A percentile compares a stretch with the other conserved stretches of the same genome.
phyloP scores from a whole-genome alignment of 2,888 invertebrate species.

The Stramonita haemastoma region DNA sequence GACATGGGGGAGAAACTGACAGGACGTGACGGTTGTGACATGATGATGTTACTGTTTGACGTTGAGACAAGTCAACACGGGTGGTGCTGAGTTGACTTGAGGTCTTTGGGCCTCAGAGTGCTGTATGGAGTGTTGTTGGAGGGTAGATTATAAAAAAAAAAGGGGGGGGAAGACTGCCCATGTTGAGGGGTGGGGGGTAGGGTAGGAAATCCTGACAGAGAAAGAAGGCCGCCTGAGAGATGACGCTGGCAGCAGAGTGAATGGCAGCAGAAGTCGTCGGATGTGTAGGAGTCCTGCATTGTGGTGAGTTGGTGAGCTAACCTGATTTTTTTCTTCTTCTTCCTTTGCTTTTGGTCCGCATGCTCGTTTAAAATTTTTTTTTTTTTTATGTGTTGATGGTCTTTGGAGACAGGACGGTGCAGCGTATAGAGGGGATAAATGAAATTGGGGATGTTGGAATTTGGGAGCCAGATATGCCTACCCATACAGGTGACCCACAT shows the following conservation, averaged over 20 bases:
- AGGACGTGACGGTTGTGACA: neutral
- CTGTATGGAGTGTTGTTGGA: too few species aligned
- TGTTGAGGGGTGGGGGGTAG: neutral
- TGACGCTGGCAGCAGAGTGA: neutral
- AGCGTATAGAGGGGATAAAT: too few species aligned
- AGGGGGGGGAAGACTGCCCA: neutral
- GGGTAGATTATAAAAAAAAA: too few species aligned
- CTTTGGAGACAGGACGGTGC: too few species aligned
- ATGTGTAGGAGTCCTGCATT: neutral
- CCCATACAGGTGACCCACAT: too few species aligned
- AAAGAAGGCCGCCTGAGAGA: neutral
- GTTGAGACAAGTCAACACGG: neutral
- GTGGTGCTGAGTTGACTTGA: slow-evolving; percentile 31
- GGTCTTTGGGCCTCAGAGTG: too few species aligned
- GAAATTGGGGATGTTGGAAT: too few species aligned
- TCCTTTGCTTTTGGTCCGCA: neutral
- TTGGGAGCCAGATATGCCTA: too few species aligned
- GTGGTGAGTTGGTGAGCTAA: slow-evolving; percentile 19
- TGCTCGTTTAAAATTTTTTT: neutral
- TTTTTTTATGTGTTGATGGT: neutral
- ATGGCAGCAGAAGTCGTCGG: neutral
- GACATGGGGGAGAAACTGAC: neutral
- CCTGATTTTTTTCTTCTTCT: neutral
- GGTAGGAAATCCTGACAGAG: neutral
- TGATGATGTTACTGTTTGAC: neutral